Conservation (phyloP, 2,888 invertebrate genomes). For the Pyrgus malvae region DNA sequence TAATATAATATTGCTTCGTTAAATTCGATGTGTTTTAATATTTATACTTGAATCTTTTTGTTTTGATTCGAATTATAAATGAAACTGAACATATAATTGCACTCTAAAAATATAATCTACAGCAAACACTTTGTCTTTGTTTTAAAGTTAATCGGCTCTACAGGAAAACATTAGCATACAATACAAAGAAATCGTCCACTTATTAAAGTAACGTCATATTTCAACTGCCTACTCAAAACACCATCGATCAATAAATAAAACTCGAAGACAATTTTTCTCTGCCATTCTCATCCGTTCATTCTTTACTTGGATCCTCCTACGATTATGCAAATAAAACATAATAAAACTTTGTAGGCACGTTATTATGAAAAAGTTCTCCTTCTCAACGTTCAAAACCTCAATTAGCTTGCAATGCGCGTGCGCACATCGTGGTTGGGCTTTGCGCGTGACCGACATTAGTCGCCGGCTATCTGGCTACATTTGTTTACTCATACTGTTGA, state of each 20-base stretch:
- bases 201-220: background rate
- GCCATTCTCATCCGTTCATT: background rate
- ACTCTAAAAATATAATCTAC: too few species aligned
- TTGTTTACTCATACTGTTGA: constrained; percentile 11
- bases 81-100: too few species aligned
- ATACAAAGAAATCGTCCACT: too few species aligned
- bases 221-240: background rate
- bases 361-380: background rate
- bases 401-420: constrained; percentile 69
- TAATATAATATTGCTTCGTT: too few species aligned
- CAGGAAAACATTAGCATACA: too few species aligned
- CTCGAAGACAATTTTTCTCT: background rate
- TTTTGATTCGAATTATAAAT: too few species aligned
- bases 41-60: too few species aligned
- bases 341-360: background rate
- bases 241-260: background rate
- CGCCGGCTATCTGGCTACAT: constrained; percentile 13
- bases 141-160: too few species aligned
- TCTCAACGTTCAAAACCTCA: constrained; percentile 31
- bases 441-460: constrained; percentile 54
- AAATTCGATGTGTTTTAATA: too few species aligned
- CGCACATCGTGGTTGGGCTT: constrained; percentile 61
- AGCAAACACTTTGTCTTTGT: too few species aligned
- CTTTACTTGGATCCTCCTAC: background rate
- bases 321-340: background rate